Percentiles rank a stretch among this genome's conserved stretches.
phyloP scores from a whole-genome alignment of 2,113 vertebrate genomes.

The Hydropotes inermis region DNA sequence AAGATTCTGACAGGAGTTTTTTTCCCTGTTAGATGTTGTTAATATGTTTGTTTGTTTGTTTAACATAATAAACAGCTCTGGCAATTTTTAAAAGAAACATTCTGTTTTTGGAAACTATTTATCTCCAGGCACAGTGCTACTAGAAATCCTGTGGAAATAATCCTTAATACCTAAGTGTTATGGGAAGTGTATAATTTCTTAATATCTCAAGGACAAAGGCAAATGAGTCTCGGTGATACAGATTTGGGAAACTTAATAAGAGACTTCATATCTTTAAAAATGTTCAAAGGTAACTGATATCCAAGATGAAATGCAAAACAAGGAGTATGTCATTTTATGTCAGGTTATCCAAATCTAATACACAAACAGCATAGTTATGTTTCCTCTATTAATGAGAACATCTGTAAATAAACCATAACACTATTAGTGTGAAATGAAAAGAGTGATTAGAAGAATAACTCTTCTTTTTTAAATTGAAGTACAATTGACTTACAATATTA shows the following conservation, averaged over 20 bases:
- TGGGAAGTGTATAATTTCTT: not conserved
- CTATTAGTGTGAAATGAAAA: not conserved
- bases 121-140: not conserved
- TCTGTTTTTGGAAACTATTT: not conserved
- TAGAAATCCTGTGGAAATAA: not conserved
- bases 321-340: not conserved
- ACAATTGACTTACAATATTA: not conserved
- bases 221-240: not conserved
- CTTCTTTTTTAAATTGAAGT: not conserved
- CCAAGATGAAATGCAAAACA: not conserved
- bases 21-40: not conserved
- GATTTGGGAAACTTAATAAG: not conserved
- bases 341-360: not conserved
- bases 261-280: not conserved
- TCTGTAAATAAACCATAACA: not conserved
- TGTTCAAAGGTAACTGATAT: not conserved
- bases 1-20: not conserved
- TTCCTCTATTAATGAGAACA: not conserved
- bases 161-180: not conserved
- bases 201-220: not conserved
- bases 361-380: not conserved
- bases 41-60: not conserved
- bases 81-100: not conserved
- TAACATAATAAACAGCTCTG: not conserved
- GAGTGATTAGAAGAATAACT: not conserved